Evolutionary conservation across 2,888 invertebrate genomes (phyloP), one percentile per base, ranked within the genome.

Genomic region (Agrochola circellaris): DNA sequence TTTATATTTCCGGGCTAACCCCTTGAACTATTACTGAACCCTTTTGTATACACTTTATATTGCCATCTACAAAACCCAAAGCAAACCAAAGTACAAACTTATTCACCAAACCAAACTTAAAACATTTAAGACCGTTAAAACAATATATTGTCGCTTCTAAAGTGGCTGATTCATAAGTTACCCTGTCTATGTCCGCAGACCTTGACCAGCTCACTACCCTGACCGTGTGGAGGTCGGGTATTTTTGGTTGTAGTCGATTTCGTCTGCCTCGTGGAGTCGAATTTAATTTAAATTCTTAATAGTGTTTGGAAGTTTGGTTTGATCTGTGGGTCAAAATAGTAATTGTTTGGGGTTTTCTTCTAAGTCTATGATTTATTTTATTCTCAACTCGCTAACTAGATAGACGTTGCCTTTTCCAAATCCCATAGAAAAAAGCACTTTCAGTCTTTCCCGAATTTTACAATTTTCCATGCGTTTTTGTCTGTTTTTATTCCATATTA

Each of bases 181-280:
- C 1, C 15, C 60, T 58, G 38, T 76, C 74, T 87, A 84, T 84
- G 77, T 80, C 56, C 48, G 62, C 4, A 42, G 34, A 73, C 87
- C 87, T 87, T 87, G 87, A 79, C 68, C 74, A 77, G 26, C 45
- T 42, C 5, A 38, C 67, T 15, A 58, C 76, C 81, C 74, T 77
- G 85, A 75, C 83, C 72, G 72, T 42, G 38, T 71, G 58, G 76
- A 77, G 87, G 84, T 65, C 77, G 67, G 66, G 1, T 86, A 86
- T 86, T 84, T 83, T 66, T 42, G 84, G 42, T 34, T 68, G 30
- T 34, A 72, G 8, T 62, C 68, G 58, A 80, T 80, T 73, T 13
- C 62, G 58, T 72, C 64, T 82, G 58, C 69, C 71, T 51, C 65
- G 78, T 73, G 85, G 73, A 45, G 13, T 20, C 13, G 15, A 71